A percentile compares a stretch with the other conserved stretches of the same genome.
These are phyloP conservation scores for Sebastes aleutianus DNA, from an alignment of 2,797 vertebrate genomes.

Conservation along the genomic window DNA sequence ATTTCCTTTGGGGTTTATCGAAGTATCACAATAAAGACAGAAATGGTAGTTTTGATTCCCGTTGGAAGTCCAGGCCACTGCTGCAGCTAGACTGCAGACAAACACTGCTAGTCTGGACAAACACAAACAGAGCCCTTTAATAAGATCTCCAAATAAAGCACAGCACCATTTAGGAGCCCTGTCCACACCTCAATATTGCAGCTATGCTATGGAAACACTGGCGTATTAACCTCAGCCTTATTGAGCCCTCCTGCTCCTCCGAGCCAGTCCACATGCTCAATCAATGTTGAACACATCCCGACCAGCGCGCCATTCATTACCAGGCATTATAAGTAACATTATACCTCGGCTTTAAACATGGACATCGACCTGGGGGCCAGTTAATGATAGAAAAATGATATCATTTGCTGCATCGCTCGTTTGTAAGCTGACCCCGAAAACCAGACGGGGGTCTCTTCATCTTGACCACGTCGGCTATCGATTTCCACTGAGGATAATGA, in stretches of 20 bases:
- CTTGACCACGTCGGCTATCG: constrained; percentile 75
- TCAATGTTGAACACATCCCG: constrained; percentile 64
- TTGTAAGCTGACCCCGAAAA: constrained; percentile 77
- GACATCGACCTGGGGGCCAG: constrained; percentile 69
- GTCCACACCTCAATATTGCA: constrained; percentile 48
- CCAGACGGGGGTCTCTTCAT: constrained; percentile 76
- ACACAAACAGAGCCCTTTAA: constrained; percentile 61
- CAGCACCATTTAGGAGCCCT: constrained; percentile 1
- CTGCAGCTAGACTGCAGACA: constrained; percentile 55
- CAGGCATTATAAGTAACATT: constrained; percentile 66
- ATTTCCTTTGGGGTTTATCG: not conserved
- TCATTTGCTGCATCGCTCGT: constrained; percentile 72
- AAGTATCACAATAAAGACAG: constrained; percentile 31
- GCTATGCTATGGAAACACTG: constrained; percentile 58
- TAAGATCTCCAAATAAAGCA: constrained; percentile 68
- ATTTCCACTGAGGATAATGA: constrained; percentile 80
- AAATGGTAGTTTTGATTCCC: constrained; percentile 30
- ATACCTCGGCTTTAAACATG: constrained; percentile 70
- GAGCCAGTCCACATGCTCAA: constrained; percentile 45
- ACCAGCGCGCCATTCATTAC: constrained; percentile 67
- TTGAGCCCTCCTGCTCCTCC: constrained; percentile 2
- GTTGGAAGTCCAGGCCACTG: not conserved
- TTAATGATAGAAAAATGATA: constrained; percentile 79
- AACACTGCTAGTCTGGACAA: constrained; percentile 67
- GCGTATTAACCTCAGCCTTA: constrained; percentile 40